phyloP scores from a whole-genome alignment of 2,797 vertebrate genomes.

The Phrynocephalus vlangalii region DNA sequence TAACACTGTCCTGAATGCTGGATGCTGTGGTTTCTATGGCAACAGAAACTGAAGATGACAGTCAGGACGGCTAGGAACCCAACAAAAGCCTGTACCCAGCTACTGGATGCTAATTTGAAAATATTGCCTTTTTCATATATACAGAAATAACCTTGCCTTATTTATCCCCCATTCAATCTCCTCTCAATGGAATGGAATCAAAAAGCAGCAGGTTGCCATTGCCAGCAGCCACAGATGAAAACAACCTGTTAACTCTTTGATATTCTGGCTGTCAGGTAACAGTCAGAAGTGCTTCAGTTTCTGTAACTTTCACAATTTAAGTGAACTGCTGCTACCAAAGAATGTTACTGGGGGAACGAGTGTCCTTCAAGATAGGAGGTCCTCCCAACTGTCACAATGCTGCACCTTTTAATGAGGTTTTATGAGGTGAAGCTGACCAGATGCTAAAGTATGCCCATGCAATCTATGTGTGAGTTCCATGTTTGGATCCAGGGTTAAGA shows the following conservation, averaged over 20 bases:
- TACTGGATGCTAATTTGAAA: conserved; percentile 66
- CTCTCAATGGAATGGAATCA: conserved; percentile 61
- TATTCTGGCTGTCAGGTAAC: conserved; percentile 53
- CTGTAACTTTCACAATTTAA: conserved; percentile 57
- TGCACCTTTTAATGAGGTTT: background rate
- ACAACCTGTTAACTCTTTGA: conserved; percentile 58
- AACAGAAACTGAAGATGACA: conserved; percentile 65
- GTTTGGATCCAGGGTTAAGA: background rate
- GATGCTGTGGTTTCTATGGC: conserved; percentile 70
- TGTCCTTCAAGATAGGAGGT: background rate
- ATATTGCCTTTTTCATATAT: conserved; percentile 45
- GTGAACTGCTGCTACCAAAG: background rate
- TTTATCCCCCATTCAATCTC: conserved; percentile 56
- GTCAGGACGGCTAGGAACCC: conserved; percentile 49
- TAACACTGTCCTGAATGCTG: conserved; percentile 46
- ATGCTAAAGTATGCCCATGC: background rate
- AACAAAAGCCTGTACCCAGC: conserved; percentile 59
- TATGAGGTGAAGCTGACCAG: background rate
- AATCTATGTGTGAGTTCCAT: background rate
- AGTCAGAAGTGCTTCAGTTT: conserved; percentile 59
- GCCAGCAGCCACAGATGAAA: conserved; percentile 61
- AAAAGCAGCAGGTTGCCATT: conserved; percentile 53
- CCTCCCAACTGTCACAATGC: too few species aligned
- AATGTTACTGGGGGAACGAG: conserved; percentile 33
- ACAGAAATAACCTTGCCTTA: conserved; percentile 60